Evolutionary conservation across 2,888 invertebrate genomes (phyloP).

Genomic region (Scaptomyza reducta): DNA sequence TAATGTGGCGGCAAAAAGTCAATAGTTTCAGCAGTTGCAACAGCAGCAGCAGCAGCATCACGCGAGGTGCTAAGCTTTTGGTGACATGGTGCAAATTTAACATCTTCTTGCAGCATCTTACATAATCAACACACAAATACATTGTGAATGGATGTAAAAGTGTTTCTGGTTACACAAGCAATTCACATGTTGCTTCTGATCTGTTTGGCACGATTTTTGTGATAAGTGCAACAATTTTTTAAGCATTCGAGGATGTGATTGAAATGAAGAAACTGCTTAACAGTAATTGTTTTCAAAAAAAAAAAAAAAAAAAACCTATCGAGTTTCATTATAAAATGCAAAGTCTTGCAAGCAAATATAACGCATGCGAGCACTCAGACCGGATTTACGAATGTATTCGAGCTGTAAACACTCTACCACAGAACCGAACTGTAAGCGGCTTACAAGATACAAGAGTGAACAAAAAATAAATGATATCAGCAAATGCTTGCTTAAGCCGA

Average conservation of each 20-base stretch:
- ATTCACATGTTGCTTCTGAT: slow-evolving; percentile 1
- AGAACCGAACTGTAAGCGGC: too few relatives aligned
- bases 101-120: neutral
- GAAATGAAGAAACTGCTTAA: neutral
- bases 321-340: neutral
- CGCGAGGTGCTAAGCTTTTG: slow-evolving; percentile 52
- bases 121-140: slow-evolving; percentile 12
- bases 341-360: too few relatives aligned
- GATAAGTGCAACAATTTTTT: neutral
- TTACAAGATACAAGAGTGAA: too few relatives aligned
- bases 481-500: too few relatives aligned
- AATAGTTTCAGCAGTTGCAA: slow-evolving; percentile 57
- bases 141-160: neutral
- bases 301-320: neutral
- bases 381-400: too few relatives aligned
- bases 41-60: slow-evolving; percentile 14
- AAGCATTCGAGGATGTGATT: neutral
- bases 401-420: too few relatives aligned
- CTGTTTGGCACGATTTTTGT: slow-evolving; percentile 1
- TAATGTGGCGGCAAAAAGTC: slow-evolving; percentile 77
- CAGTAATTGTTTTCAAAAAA: neutral
- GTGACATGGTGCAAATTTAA: slow-evolving; percentile 8
- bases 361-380: too few relatives aligned
- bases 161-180: slow-evolving; percentile 1
- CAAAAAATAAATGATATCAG: too few relatives aligned